Percentiles rank a stretch among this genome's conserved stretches.
These are phyloP conservation scores for Pterobdella sp. DNA, from an alignment of 2,888 invertebrate species.

Conservation along the genomic window DNA sequence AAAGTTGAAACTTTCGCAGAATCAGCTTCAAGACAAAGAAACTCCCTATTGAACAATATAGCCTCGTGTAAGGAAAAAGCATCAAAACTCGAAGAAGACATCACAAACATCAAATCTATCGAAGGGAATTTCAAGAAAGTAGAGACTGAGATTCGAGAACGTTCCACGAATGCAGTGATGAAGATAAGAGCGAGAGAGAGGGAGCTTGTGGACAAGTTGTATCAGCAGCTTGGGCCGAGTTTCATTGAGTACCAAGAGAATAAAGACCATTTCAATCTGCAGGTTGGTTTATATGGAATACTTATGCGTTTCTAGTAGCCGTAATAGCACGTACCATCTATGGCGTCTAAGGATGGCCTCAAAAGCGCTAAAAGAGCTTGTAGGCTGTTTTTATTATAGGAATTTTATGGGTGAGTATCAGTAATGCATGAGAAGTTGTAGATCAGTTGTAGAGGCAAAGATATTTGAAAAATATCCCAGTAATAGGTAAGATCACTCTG, in stretches of 20 bases:
- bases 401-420: too few relatives aligned
- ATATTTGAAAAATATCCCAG: too few relatives aligned
- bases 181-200: slow-evolving; percentile 4
- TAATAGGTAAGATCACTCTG: too few relatives aligned
- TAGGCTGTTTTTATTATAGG: too few relatives aligned
- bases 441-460: too few relatives aligned
- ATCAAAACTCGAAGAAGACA: too few relatives aligned
- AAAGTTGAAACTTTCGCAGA: slow-evolving; percentile 49
- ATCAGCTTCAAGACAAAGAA: slow-evolving; percentile 43
- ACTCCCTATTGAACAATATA: slow-evolving; percentile 30
- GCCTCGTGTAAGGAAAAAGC: slow-evolving; percentile 37
- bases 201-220: neutral
- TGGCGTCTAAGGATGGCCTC: too few relatives aligned
- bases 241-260: slow-evolving; percentile 12
- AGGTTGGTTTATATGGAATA: neutral
- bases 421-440: too few relatives aligned
- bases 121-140: neutral
- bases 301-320: too few relatives aligned
- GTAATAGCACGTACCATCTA: too few relatives aligned
- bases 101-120: too few relatives aligned
- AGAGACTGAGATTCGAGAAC: neutral
- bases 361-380: too few relatives aligned
- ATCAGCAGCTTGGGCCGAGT: neutral
- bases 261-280: neutral
- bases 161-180: neutral